These are phyloP conservation scores for Larimichthys polyactis DNA, from an alignment of 2,113 vertebrate genomes.

Conservation along the genomic window DNA sequence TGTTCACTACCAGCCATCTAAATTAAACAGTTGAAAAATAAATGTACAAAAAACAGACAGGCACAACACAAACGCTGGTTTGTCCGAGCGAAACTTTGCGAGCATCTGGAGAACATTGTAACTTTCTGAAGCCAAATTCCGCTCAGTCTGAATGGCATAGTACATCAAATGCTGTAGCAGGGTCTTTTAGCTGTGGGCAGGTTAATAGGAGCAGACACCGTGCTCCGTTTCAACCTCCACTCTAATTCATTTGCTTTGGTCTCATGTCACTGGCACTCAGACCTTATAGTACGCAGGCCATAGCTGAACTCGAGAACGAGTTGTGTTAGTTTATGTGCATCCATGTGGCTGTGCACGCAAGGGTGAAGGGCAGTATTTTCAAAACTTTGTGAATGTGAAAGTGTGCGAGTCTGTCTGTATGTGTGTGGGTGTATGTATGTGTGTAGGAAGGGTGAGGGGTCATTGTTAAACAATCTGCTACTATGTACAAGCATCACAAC, in stretches of 20 bases:
- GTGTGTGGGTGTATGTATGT: conserved; percentile 23
- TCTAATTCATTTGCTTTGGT: conserved; percentile 81
- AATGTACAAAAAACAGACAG: conserved; percentile 44
- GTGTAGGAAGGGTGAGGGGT: conserved; percentile 40
- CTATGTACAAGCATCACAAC: conserved; percentile 54
- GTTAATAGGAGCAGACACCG: conserved; percentile 77
- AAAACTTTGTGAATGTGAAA: conserved; percentile 45
- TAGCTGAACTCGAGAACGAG: conserved; percentile 35
- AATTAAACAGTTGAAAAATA: conserved; percentile 48
- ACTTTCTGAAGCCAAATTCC: conserved; percentile 55
- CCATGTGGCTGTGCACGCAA: conserved; percentile 6
- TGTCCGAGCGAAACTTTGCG: conserved; percentile 39
- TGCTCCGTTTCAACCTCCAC: conserved; percentile 69
- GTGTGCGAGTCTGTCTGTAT: neutral
- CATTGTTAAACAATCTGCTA: conserved; percentile 73
- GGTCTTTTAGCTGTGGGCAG: conserved; percentile 58
- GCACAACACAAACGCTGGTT: conserved; percentile 47
- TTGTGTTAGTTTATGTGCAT: conserved; percentile 53
- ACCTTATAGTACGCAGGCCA: conserved; percentile 71
- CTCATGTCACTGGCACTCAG: conserved; percentile 81
- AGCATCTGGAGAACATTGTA: conserved; percentile 67
- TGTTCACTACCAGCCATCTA: conserved; percentile 41
- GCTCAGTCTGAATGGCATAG: conserved; percentile 32
- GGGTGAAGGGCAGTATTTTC: conserved; percentile 33
- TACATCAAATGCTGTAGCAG: conserved; percentile 65